Evolutionary conservation across 2,888 invertebrate species (phyloP), one percentile per base, ranked within the genome.

Genomic region (Volucella zonaria): DNA sequence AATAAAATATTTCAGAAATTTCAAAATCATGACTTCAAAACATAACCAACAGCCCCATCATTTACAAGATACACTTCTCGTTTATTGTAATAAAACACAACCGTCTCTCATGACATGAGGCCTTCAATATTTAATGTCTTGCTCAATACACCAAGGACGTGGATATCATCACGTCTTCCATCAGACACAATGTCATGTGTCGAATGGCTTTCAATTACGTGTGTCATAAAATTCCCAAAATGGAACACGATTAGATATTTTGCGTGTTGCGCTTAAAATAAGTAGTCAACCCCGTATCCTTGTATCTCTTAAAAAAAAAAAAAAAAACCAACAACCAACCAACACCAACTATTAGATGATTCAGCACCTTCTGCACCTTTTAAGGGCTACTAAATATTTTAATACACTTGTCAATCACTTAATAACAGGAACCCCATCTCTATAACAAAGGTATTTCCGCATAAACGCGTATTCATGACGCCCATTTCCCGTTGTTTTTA

Each of bases 111-210:
- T n/a, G 38, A 56, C 68, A 12, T n/a, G 14, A 12, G 3, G 31
- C 18, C 59, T 11, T 43, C 23, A 52, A 43, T 45, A 52, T 61
- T 74, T 56, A 14, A 64, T 58, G 23, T 11, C 11, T 47, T 14
- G 12, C 12, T 18, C 14, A 71, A 64, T 23, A 9, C 74, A 18
- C 49, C 54, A 56, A 64, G 56, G 74, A 56, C 6, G n/a, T 47
- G 18, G 14, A 43, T 31, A 18, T 62, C 73, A 62, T 61, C 73
- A 54, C 54, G 54, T 62, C 61, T 47, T 40, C 54, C 40, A 45
- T 49, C 52, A 10, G 11, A 14, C 52, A 31, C 54, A 54, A 18
- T 40, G 2, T 38, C 11, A 23, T 23, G 11, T 52, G 51, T 73
- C 61, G 42, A 47, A 38, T 59, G 51, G 12, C 43, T 54, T 56